Conservation (phyloP, 1,140 invertebrate genomes). For the Drosophila sucinea region DNA sequence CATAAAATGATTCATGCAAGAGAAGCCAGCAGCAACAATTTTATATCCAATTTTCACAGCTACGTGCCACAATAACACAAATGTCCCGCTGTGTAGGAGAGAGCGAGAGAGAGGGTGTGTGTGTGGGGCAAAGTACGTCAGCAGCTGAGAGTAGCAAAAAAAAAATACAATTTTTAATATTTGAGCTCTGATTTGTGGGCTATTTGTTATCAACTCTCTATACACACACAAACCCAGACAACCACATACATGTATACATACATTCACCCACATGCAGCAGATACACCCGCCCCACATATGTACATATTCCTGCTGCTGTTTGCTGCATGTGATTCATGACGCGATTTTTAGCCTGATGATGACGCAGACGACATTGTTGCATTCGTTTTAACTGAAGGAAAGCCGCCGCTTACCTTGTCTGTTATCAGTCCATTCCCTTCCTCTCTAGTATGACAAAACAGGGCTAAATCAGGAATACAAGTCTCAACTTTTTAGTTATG, state of each 20-base stretch:
- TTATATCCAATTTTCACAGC: conserved; percentile 63
- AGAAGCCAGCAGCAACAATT: conserved; percentile 30
- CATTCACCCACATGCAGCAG: conserved; percentile 34
- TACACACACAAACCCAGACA: not conserved
- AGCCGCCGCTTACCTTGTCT: not conserved
- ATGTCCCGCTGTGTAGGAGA: conserved; percentile 39
- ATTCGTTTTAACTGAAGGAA: conserved; percentile 18
- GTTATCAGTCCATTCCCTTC: not conserved
- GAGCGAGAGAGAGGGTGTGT: conserved; percentile 8
- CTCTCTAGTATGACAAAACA: conserved; percentile 49
- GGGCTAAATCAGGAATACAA: conserved; percentile 37
- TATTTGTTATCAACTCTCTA: conserved; percentile 39
- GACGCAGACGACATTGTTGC: conserved; percentile 22
- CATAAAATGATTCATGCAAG: conserved; percentile 58
- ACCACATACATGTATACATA: too few species aligned
- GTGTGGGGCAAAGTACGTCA: conserved; percentile 48
- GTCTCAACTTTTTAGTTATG: conserved; percentile 25
- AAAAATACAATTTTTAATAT: conserved; percentile 48
- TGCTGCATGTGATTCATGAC: conserved; percentile 66
- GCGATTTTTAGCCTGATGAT: conserved; percentile 32
- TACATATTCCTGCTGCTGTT: conserved; percentile 37
- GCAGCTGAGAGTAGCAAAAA: conserved; percentile 48
- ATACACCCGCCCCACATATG: conserved; percentile 22
- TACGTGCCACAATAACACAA: conserved; percentile 54
- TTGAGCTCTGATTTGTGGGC: conserved; percentile 46